phyloP scores from a whole-genome alignment of 1,140 invertebrate species.

The Oedothorax gibbosus region DNA sequence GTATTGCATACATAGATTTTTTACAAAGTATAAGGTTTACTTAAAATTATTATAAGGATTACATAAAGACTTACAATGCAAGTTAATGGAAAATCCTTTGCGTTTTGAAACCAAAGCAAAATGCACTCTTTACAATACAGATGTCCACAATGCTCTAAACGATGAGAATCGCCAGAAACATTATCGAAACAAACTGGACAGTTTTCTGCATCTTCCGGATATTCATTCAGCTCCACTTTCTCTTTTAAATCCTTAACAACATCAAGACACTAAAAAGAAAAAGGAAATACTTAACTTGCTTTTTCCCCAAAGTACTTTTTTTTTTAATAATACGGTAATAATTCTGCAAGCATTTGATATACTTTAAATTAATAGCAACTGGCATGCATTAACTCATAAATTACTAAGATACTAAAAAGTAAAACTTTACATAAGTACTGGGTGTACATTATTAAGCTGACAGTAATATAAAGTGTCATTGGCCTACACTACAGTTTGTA shows the following conservation, averaged over 20 bases:
- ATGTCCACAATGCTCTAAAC: slow-evolving; percentile 58
- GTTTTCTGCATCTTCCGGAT: slow-evolving; percentile 17
- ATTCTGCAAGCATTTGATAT: too few relatives aligned
- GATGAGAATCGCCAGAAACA: slow-evolving; percentile 6
- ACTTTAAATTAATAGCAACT: too few relatives aligned
- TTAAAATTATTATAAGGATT: too few relatives aligned
- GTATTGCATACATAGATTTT: too few relatives aligned
- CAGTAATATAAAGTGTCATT: too few relatives aligned
- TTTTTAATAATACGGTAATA: background rate
- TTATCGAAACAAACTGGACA: slow-evolving; percentile 43
- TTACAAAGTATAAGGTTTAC: too few relatives aligned
- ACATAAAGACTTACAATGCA: slow-evolving; percentile 42
- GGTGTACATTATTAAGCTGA: too few relatives aligned
- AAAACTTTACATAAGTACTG: too few relatives aligned
- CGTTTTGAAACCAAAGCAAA: slow-evolving; percentile 41
- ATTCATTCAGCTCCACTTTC: background rate
- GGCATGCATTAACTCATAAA: too few relatives aligned
- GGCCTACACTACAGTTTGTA: too few relatives aligned
- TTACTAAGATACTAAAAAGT: too few relatives aligned
- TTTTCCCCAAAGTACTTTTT: background rate
- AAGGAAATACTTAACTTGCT: background rate
- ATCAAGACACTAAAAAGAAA: slow-evolving; percentile 16
- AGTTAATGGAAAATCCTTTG: slow-evolving; percentile 24
- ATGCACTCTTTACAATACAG: slow-evolving; percentile 50
- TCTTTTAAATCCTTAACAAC: slow-evolving; percentile 5